Evolutionary conservation across 2,888 invertebrate genomes (phyloP), one percentile per base, ranked within the genome.

Genomic region (Hirtodrosophila alboralis): DNA sequence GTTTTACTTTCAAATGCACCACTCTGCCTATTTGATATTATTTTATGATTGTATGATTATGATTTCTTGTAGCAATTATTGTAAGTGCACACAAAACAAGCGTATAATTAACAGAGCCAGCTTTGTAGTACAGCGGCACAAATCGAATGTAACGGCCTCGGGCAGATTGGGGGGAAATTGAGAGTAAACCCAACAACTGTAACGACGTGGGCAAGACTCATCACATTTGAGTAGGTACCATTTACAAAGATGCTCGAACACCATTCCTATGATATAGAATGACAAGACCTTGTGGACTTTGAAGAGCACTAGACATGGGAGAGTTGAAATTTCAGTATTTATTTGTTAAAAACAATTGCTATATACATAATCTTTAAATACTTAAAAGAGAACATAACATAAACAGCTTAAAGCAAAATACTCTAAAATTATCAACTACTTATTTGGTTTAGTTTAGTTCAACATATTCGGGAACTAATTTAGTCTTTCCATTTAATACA

Each of bases 121-220:
- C 81, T 84, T 78, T 76, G 77, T 84, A 76, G 78, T 78, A 66
- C 70, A 61, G 60, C 84, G 78, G 67, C 74, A 67, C 48, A 36
- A 41, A 51, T 40, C 61, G 54, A 54, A 60, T 41, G 49, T 44
- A 41, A 51, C 44, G 36, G 23, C 27, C 41, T 49, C 28, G 26
- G 33, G 41, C 36, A 47, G 12, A 7, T 7, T 13, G 2, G 13
- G 28, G 21, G 27, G 13, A 8, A 43, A 27, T 16, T 21, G 31
- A 45, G 49, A 33, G 49, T 28, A 28, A 41, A 28, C 13, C 18
- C 30, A 44, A 37, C 31, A 60, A 44, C 33, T 31, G 30, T 31
- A 60, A 41, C 48, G 49, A 54, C 45, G 26, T 47, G 13, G 33
- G 14, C 45, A 10, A 52, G 33, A 48, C 63, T 52, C 40, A 23